A percentile compares a stretch with the other conserved stretches of the same genome.
phyloP scores from a whole-genome alignment of 2,888 invertebrate species.

The Drosophila merina region DNA sequence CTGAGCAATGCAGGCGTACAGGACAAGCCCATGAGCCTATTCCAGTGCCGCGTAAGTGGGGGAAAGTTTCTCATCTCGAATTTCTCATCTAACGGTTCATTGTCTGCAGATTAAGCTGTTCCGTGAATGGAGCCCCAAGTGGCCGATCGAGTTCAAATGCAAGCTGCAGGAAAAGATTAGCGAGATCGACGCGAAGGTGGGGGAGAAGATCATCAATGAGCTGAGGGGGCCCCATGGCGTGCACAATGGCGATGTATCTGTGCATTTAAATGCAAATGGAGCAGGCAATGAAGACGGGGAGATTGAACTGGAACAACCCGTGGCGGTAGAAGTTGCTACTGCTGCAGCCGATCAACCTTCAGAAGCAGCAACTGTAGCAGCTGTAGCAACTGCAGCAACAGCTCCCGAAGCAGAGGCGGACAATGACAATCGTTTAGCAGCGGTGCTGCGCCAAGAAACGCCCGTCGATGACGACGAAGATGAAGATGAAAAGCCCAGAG shows the following conservation, averaged over 20 bases:
- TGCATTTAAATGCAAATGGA: constrained; percentile 71
- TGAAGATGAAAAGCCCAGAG: constrained; percentile 13
- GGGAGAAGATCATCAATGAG: constrained; percentile 88
- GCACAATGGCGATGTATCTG: constrained; percentile 64
- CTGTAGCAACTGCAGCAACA: constrained; percentile 21
- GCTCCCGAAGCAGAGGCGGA: constrained; percentile 48
- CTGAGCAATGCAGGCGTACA: constrained; percentile 88
- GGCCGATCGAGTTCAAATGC: constrained; percentile 90
- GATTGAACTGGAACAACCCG: constrained; percentile 51
- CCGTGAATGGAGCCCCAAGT: constrained; percentile 92
- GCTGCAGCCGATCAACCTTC: constrained; percentile 9
- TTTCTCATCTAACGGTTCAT: constrained; percentile 21
- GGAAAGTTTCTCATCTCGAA: constrained; percentile 4
- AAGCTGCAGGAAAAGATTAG: constrained; percentile 88
- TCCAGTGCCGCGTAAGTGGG: constrained; percentile 90
- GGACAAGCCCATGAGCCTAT: constrained; percentile 92
- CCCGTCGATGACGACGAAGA: constrained; percentile 72
- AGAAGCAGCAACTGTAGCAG: constrained; percentile 17
- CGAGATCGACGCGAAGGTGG: constrained; percentile 89
- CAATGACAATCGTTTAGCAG: constrained; percentile 72
- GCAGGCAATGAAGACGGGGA: constrained; percentile 49
- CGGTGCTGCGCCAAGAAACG: constrained; percentile 75
- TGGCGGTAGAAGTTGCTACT: constrained; percentile 22
- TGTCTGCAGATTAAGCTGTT: constrained; percentile 89
- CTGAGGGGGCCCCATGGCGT: constrained; percentile 65